Evolutionary conservation across 2,797 vertebrate genomes (phyloP).

Genomic region (Syngnathus rostellatus): DNA sequence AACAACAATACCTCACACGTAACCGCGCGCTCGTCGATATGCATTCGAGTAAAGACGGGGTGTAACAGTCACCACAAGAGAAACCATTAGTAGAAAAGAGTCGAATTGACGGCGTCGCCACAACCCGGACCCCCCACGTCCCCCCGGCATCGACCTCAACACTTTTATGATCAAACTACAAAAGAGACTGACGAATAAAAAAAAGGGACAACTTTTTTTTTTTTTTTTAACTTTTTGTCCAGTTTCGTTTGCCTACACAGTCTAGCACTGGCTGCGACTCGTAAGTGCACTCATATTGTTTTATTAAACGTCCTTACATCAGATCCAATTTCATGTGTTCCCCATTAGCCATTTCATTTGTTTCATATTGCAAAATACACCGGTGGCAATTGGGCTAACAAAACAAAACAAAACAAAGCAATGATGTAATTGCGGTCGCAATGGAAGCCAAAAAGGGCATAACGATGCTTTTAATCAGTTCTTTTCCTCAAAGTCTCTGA

Average conservation of each 20-base stretch:
- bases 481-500: neutral
- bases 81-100: slow-evolving; percentile 27
- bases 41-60: slow-evolving; percentile 4
- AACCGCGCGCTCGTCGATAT: slow-evolving; percentile 5
- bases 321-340: neutral
- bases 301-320: neutral
- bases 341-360: neutral
- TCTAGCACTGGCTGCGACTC: neutral
- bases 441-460: neutral
- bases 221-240: neutral
- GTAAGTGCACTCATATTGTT: slow-evolving; percentile 1
- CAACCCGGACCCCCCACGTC: neutral
- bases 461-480: neutral
- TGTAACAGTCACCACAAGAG: slow-evolving; percentile 29
- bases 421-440: neutral
- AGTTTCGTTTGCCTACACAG: neutral
- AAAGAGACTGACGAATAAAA: neutral
- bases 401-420: neutral
- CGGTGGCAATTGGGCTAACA: neutral
- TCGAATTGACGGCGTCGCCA: neutral
- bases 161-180: neutral
- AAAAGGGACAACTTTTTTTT: neutral
- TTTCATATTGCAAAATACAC: neutral
- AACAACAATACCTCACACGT: slow-evolving; percentile 44
- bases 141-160: neutral